Evolutionary conservation across 1,140 invertebrate species (phyloP).

Genomic region (Anoplophora glabripennis): DNA sequence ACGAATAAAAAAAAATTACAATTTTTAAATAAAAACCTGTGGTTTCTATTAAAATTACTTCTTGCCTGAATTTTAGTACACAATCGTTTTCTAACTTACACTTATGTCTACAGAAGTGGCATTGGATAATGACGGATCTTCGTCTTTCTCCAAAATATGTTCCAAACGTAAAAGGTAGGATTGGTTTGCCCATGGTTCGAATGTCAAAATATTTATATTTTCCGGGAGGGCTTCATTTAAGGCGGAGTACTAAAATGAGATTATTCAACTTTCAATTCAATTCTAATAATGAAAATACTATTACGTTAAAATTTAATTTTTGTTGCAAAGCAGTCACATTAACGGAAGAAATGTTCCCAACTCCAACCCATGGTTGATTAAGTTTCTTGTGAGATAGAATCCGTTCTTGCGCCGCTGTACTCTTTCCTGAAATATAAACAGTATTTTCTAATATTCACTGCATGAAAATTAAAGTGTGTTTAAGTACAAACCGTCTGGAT

Average conservation of each 20-base stretch:
- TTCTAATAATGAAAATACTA: not conserved
- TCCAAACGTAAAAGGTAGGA: constrained; percentile 67
- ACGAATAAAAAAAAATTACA: no score
- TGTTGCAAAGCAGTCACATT: not conserved
- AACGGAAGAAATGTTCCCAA: constrained; percentile 1
- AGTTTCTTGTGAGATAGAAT: constrained; percentile 29
- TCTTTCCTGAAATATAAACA: constrained; percentile 51
- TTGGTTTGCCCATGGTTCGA: constrained; percentile 62
- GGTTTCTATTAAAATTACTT: no score
- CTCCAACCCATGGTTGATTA: constrained; percentile 28
- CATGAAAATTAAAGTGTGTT: constrained; percentile 60
- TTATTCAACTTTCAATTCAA: no score
- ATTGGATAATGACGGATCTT: constrained; percentile 58
- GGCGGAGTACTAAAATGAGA: constrained; percentile 48
- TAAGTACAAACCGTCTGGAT: constrained; percentile 85
- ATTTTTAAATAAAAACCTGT: no score
- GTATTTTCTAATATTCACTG: constrained; percentile 68
- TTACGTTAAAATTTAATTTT: not conserved
- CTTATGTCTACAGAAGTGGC: constrained; percentile 53
- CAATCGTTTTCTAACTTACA: constrained; percentile 8
- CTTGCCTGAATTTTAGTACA: no score
- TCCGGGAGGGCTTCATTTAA: constrained; percentile 54
- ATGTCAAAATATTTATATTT: constrained; percentile 70
- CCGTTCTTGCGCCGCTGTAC: constrained; percentile 16
- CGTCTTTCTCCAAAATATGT: constrained; percentile 66